Evolutionary conservation across 1,140 invertebrate species (phyloP).

Genomic region (Drosophila carrolli): DNA sequence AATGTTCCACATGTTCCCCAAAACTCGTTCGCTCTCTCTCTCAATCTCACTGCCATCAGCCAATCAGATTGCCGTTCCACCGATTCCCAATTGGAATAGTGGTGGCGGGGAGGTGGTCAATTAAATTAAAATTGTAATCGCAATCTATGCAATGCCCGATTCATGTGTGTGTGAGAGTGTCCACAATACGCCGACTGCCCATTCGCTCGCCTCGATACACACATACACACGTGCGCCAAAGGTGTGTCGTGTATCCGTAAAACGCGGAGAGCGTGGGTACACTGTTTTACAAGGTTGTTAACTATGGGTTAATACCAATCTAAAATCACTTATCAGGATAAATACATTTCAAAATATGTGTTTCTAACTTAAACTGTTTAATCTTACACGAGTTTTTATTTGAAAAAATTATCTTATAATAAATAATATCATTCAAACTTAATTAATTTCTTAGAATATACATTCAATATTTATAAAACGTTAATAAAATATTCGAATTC

Average conservation of each 20-base stretch:
- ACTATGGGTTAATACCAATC: background rate
- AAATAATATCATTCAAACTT: too few relatives aligned
- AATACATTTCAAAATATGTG: too few relatives aligned
- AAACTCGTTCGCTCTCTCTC: conserved; percentile 25
- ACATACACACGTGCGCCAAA: conserved; percentile 2
- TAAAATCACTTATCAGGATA: too few relatives aligned
- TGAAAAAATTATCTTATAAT: too few relatives aligned
- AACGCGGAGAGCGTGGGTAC: conserved; percentile 17
- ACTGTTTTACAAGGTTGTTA: background rate
- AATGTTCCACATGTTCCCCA: conserved; percentile 28
- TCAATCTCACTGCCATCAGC: conserved; percentile 47
- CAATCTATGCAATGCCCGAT: conserved; percentile 66
- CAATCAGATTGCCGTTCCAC: conserved; percentile 66
- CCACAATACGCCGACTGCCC: conserved; percentile 33
- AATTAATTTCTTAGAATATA: too few relatives aligned
- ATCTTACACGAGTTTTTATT: too few relatives aligned
- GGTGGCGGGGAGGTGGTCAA: conserved; percentile 61
- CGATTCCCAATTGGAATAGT: conserved; percentile 40
- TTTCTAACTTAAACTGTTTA: too few relatives aligned
- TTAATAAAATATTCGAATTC: too few relatives aligned
- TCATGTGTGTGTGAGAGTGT: conserved; percentile 36
- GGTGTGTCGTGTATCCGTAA: conserved; percentile 30
- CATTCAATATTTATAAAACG: too few relatives aligned
- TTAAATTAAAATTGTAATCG: conserved; percentile 80
- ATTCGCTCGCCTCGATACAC: conserved; percentile 54